Conservation (phyloP, 2,888 invertebrate genomes). For the Phragmatobia fuliginosa region DNA sequence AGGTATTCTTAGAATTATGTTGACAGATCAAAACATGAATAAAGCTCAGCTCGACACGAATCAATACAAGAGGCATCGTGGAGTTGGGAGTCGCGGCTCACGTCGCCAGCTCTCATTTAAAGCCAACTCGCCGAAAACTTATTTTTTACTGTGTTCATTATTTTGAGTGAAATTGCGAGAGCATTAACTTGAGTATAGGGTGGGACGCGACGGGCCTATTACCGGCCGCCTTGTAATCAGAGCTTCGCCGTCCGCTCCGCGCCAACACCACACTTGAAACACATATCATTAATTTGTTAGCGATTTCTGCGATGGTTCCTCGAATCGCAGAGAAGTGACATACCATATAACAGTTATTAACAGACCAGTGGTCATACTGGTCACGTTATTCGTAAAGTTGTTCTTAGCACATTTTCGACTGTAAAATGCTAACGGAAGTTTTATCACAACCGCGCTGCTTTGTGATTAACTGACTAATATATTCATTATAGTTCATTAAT, state of each 20-base stretch:
- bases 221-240: constrained; percentile 83
- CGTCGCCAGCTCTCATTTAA: constrained; percentile 75
- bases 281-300: constrained; percentile 81
- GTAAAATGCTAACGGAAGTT: constrained; percentile 2
- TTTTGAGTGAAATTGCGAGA: constrained; percentile 86
- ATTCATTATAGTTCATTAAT: constrained; percentile 19
- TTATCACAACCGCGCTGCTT: constrained; percentile 7
- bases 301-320: constrained; percentile 63
- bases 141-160: constrained; percentile 83
- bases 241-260: constrained; percentile 67
- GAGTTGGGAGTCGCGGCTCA: constrained; percentile 59
- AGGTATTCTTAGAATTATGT: constrained; percentile 71
- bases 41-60: constrained; percentile 57
- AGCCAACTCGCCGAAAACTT: constrained; percentile 74
- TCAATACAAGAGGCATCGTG: constrained; percentile 61
- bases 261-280: constrained; percentile 60
- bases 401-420: constrained; percentile 25
- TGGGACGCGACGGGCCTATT: constrained; percentile 80
- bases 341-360: constrained; percentile 45
- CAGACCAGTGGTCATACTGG: constrained; percentile 22
- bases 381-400: constrained; percentile 13
- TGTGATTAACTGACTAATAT: constrained; percentile 4
- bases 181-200: constrained; percentile 86
- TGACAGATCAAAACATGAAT: constrained; percentile 63
- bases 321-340: constrained; percentile 54